Conservation (phyloP, 53 echinoderm and acorn worm species). For the Hippasteria phrygiana region DNA sequence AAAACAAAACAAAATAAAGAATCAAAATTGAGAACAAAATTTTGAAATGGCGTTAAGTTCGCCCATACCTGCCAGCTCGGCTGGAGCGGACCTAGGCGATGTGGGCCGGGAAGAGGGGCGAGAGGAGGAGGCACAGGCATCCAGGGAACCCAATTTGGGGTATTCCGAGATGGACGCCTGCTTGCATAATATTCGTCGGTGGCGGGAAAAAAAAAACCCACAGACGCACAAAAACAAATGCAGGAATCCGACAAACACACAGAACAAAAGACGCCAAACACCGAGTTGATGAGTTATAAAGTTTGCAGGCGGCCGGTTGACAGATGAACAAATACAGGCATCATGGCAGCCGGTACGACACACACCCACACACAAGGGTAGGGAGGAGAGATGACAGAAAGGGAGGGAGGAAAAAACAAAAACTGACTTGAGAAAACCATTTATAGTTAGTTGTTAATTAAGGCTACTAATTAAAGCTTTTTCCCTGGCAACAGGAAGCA, state of each 20-base stretch:
- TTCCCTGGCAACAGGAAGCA: background rate
- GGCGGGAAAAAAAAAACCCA: background rate
- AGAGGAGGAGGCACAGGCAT: constrained; percentile 59
- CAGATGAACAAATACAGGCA: constrained; percentile 21
- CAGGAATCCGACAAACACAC: background rate
- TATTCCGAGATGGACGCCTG: constrained; percentile 73
- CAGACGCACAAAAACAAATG: background rate
- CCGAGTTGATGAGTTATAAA: background rate
- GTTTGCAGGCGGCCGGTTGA: constrained; percentile 21
- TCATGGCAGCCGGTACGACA: constrained; percentile 29
- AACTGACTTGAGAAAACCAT: constrained; percentile 39
- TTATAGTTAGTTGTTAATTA: constrained; percentile 13
- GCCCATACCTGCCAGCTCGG: constrained; percentile 72
- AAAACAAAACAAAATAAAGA: background rate
- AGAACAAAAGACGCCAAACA: background rate
- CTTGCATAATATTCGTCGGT: background rate
- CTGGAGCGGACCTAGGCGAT: constrained; percentile 69
- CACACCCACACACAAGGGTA: constrained; percentile 6
- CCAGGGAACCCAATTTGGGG: constrained; percentile 68
- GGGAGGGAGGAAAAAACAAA: constrained; percentile 11
- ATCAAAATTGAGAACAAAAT: background rate
- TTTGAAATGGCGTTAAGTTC: constrained; percentile 26
- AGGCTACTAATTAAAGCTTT: background rate
- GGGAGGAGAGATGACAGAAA: background rate
- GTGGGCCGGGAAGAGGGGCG: constrained; percentile 66